phyloP scores from a whole-genome alignment of 1,140 invertebrate genomes.

The Conopomorpha cramerella region DNA sequence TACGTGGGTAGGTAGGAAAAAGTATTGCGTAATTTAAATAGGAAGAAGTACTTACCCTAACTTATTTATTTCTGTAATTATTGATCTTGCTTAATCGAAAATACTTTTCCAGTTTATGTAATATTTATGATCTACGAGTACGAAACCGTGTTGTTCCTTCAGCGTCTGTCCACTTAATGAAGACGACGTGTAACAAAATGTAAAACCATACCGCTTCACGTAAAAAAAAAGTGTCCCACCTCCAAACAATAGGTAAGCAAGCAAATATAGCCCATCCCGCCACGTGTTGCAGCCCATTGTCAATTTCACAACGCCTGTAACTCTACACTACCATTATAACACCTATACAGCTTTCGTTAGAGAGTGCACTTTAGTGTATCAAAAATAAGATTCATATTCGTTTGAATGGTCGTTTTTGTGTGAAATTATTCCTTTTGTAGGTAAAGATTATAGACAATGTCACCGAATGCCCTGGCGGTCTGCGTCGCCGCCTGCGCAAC shows the following conservation, averaged over 20 bases:
- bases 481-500: not conserved
- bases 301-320: conserved; percentile 3
- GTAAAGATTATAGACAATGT: not conserved
- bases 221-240: not conserved
- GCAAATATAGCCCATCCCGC: not conserved
- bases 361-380: not conserved
- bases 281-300: not conserved
- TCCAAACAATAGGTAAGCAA: not conserved
- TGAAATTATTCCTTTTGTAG: not conserved
- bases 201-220: not conserved
- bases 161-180: not conserved
- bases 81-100: too few species aligned
- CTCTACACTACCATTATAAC: conserved; percentile 5
- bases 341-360: not conserved
- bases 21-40: too few species aligned
- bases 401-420: not conserved
- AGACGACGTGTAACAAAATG: not conserved
- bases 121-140: not conserved
- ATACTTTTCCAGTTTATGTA: not conserved
- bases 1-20: too few species aligned
- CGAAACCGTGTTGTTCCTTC: not conserved
- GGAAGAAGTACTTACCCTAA: too few species aligned
- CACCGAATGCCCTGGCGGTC: too few species aligned
- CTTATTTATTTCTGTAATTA: too few species aligned
- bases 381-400: not conserved